Percentiles rank a stretch among this genome's conserved stretches.
These are phyloP conservation scores for Ceryle rudis DNA, from an alignment of 2,797 vertebrate species.

Conservation along the genomic window DNA sequence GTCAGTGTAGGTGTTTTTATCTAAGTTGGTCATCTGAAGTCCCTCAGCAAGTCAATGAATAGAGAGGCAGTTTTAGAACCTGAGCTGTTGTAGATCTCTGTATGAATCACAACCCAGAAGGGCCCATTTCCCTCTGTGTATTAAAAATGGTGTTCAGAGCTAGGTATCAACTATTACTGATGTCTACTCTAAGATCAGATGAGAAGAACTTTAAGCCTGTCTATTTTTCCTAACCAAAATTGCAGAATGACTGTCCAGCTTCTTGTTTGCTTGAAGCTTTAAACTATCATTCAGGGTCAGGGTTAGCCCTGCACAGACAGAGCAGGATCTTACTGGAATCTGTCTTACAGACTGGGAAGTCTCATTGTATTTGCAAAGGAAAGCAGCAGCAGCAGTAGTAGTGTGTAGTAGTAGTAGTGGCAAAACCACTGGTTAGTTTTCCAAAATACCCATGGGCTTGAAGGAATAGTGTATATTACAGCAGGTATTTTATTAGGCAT, in stretches of 20 bases:
- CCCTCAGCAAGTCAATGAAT: not conserved
- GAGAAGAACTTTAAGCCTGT: not conserved
- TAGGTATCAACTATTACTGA: not conserved
- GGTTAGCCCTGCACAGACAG: not conserved
- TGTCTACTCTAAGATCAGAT: not conserved
- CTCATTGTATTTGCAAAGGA: not conserved
- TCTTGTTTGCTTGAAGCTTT: not conserved
- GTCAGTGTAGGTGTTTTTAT: not conserved
- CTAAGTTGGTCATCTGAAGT: not conserved
- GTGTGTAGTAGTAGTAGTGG: not conserved
- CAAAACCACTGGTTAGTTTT: conserved; percentile 1
- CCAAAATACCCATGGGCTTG: not conserved
- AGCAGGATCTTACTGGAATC: not conserved
- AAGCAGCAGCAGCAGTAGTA: not conserved
- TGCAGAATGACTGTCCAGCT: not conserved
- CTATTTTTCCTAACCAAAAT: not conserved
- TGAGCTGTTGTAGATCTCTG: not conserved
- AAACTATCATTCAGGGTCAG: not conserved
- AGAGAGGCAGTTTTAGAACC: not conserved
- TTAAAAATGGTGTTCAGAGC: not conserved
- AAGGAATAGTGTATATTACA: not conserved
- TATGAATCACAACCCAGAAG: not conserved
- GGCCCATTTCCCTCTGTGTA: not conserved
- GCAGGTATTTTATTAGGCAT: not conserved
- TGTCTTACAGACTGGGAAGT: not conserved